Base-by-base conservation (phyloP, 1,140 invertebrate genomes). In the Pantala flavescens region DNA sequence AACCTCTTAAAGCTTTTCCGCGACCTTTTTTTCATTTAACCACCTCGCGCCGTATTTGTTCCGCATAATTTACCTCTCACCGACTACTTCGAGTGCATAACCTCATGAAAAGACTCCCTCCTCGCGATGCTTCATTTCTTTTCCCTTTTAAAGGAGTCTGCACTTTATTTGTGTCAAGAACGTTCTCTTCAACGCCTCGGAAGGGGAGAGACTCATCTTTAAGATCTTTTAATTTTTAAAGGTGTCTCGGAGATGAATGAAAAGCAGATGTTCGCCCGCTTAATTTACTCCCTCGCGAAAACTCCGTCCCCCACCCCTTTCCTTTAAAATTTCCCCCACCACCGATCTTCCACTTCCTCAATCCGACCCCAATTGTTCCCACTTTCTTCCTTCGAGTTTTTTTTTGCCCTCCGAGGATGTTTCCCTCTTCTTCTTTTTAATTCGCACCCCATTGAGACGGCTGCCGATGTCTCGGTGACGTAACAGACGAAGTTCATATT, bases 191-290 rank as follows among this genome's bases (percentile, higher is more conserved):
- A 63, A 63, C n/a, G 49, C 49, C 49, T 63, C 49, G 12, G 16
- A 21, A 3, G n/a, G 49, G 49, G 49, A 63, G 49, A 63, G 49
- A 63, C 49, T 63, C 49, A 63, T 63, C 49, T 63, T 63, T 63
- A 63, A 63, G 49, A 63, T 63, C 49, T 63, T 63, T 63, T 63
- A 63, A 63, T 63, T 63, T 63, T 63, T 63, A 63, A 63, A 63
- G 49, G 49, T 63, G 49, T 63, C 49, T 63, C 49, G 49, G 49
- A 63, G 49, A 63, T 63, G 49, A 63, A 63, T 63, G 49, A 63
- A 63, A 63, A 63, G 49, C 49, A 63, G 49, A 63, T 63, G 49
- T 63, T 63, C n/a, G 14, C 49, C 12, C 49, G 49, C 49, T 63
- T 63, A 63, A 63, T 63, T 63, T 63, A 63, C 3, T 12, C 49